Conservation (phyloP, 2,797 vertebrate genomes). For the Peromyscus aztecus region DNA sequence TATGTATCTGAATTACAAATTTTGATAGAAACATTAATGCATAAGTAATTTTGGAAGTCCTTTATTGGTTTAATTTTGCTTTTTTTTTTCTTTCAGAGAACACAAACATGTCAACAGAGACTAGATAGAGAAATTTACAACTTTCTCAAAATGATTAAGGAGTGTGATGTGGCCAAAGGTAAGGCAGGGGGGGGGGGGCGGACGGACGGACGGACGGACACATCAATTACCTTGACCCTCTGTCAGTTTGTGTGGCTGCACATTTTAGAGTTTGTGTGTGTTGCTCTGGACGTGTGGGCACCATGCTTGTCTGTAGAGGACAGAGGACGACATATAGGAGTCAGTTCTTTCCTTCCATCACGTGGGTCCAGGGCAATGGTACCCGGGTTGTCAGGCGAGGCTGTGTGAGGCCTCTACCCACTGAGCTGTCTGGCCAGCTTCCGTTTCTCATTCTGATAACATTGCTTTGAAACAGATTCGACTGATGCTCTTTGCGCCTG, state of each 20-base stretch:
- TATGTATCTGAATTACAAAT: neutral
- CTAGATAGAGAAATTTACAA: conserved; percentile 92
- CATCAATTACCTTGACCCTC: neutral
- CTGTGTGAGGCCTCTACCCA: neutral
- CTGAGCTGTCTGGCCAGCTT: neutral
- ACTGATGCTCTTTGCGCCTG: neutral
- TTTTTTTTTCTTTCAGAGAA: conserved; percentile 90
- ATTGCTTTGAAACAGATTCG: conserved; percentile 1
- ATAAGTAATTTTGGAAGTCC: conserved; percentile 26
- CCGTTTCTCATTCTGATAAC: neutral
- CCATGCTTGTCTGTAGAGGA: neutral
- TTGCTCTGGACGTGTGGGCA: too few species aligned
- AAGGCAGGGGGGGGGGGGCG: conserved; percentile 64
- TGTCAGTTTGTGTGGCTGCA: neutral
- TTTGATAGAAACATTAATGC: conserved; percentile 43
- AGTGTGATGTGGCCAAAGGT: conserved; percentile 90
- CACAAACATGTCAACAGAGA: conserved; percentile 91
- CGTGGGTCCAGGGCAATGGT: too few species aligned
- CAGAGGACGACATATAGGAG: neutral
- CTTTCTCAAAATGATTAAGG: conserved; percentile 93
- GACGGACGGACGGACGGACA: too few species aligned
- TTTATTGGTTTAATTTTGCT: conserved; percentile 62
- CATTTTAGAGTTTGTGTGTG: neutral
- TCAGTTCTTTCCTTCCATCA: neutral
- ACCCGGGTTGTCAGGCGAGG: neutral